Base-by-base conservation (phyloP, 1,140 invertebrate genomes). In the Kradibia gibbosae region DNA sequence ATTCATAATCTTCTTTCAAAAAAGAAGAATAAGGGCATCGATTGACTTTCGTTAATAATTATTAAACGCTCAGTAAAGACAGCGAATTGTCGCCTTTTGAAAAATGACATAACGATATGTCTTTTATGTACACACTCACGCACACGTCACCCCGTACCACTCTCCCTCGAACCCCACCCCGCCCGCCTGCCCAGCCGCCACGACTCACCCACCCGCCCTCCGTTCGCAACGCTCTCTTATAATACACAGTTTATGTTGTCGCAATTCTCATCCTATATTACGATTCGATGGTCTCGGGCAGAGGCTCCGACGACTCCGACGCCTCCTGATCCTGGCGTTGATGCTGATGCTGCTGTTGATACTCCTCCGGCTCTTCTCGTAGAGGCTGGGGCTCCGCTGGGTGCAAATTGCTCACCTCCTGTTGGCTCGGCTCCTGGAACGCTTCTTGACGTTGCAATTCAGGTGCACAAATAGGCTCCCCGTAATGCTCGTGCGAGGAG, bases 1-100 rank as follows among this genome's bases (percentile, higher is more conserved):
- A 20, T 48, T 34, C 53, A 42, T 25, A 39, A 11, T 57, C 34
- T 53, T 45, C 15, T 11, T 17, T 15, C 55, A 76, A 25, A 76
- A 79, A 79, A 71, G n/a, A 39, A 79, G 31, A n/a, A 79, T 60
- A 79, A 79, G 78, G 57, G 78, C 67, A 72, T 78, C 60, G 78
- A 79, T 79, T 72, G 67, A 79, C 78, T 79, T 79, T 79, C 78
- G 67, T 79, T 79, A 79, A 79, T 79, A 72, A 72, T 79, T 79
- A 79, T 72, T 79, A 45, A 57, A 60, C 67, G 67, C 67, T 60
- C 48, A 79, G 55, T 72, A 79, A 60, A 79, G 53, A 72, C 7
- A 79, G 31, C 77, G 53, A 62, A 36, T 72, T 17, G 25, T 70
- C 70, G 78, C 71, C 70, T 71, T 74, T 55, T 71, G 42, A 55